These are phyloP conservation scores for Phymastichus coffea DNA, from an alignment of 1,140 invertebrate genomes.

Conservation along the genomic window DNA sequence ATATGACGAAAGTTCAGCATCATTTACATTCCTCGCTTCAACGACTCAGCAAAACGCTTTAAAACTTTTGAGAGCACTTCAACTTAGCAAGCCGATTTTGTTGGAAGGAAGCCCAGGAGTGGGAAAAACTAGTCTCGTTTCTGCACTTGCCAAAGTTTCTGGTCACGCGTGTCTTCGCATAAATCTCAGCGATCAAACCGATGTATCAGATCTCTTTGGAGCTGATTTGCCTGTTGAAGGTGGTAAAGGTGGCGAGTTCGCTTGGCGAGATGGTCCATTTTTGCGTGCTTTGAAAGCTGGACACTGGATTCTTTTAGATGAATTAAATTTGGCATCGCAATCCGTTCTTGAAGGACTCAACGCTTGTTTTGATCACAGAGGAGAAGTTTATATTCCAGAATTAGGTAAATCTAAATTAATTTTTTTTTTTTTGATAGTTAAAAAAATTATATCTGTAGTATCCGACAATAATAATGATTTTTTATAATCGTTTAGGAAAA, in stretches of 20 bases:
- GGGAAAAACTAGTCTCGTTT: constrained; percentile 94
- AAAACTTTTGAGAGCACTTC: constrained; percentile 82
- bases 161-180: constrained; percentile 86
- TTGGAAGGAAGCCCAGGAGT: constrained; percentile 98
- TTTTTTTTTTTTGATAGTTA: neutral
- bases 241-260: constrained; percentile 79
- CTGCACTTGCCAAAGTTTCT: constrained; percentile 84
- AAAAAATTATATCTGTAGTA: neutral
- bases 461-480: no score
- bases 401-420: constrained; percentile 55
- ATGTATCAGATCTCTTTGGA: constrained; percentile 97
- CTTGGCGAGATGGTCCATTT: constrained; percentile 95
- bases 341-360: constrained; percentile 97
- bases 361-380: constrained; percentile 96
- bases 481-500: constrained; percentile 47
- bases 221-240: constrained; percentile 95
- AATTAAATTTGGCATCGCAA: constrained; percentile 97
- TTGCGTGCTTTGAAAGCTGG: constrained; percentile 88
- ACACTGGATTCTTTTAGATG: constrained; percentile 97
- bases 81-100: constrained; percentile 88
- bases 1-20: constrained; percentile 34
- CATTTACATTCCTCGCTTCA: constrained; percentile 77
- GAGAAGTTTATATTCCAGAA: constrained; percentile 95
- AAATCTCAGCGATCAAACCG: constrained; percentile 98
- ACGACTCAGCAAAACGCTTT: constrained; percentile 83